Evolutionary conservation across 1,140 invertebrate genomes (phyloP).

Genomic region (Caenorhabditis inopinata): DNA sequence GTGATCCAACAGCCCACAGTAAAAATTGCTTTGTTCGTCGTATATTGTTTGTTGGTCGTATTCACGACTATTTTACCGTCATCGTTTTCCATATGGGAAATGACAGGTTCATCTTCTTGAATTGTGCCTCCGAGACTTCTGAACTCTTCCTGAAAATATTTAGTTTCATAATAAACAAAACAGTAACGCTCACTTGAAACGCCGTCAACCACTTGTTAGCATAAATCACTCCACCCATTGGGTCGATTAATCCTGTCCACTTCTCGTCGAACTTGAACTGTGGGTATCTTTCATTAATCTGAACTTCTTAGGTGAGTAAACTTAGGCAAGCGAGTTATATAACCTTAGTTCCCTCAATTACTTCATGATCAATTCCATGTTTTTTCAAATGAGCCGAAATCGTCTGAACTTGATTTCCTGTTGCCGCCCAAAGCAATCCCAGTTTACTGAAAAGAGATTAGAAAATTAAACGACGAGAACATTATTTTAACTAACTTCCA

Average conservation of each 20-base stretch:
- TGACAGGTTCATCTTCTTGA: conserved; percentile 9
- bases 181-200: not conserved
- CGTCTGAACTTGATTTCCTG: not conserved
- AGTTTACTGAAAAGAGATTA: conserved; percentile 25
- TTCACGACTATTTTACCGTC: not conserved
- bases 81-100: not conserved
- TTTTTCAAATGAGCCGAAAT: not conserved
- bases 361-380: conserved; percentile 23
- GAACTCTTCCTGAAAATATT: conserved; percentile 33
- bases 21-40: conserved; percentile 30
- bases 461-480: no score
- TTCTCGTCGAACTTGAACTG: conserved; percentile 35
- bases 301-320: no score
- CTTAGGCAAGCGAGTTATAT: no score
- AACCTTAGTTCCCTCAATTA: conserved; percentile 21
- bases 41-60: conserved; percentile 14
- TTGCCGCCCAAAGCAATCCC: conserved; percentile 33
- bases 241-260: conserved; percentile 35
- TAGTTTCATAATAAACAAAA: not conserved
- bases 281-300: conserved; percentile 19
- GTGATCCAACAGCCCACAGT: conserved; percentile 42
- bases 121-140: conserved; percentile 17
- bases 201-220: conserved; percentile 43
- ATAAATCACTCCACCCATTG: conserved; percentile 40
- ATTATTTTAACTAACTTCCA: conserved; percentile 22